These are phyloP conservation scores for Aurelia sp. DNA, from an alignment of 30 jellyfish, hydroid and myxozoan species.

Conservation along the genomic window DNA sequence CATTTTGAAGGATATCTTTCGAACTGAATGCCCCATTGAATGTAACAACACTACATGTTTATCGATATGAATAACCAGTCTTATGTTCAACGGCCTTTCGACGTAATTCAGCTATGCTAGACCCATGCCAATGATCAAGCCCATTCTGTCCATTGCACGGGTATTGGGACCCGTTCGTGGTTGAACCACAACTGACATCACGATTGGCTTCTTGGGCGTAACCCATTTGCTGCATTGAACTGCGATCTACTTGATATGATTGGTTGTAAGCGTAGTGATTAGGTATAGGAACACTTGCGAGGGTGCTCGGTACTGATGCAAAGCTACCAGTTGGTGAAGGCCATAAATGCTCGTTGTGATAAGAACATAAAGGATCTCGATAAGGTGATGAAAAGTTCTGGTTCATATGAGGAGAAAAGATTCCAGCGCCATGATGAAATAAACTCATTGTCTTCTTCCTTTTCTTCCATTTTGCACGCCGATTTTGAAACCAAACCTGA, in stretches of 20 bases:
- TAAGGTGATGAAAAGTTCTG: slow-evolving; percentile 78
- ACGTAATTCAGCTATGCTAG: slow-evolving; percentile 86
- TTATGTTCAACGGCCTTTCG: slow-evolving; percentile 91
- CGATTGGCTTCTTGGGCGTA: slow-evolving; percentile 76
- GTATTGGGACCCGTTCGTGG: slow-evolving; percentile 67
- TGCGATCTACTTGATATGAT: slow-evolving; percentile 80
- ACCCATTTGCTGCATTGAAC: slow-evolving; percentile 66
- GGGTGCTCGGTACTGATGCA: slow-evolving; percentile 57
- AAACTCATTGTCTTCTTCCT: slow-evolving; percentile 96
- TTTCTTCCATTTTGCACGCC: slow-evolving; percentile 99
- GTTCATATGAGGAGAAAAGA: slow-evolving; percentile 91
- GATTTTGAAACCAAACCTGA: slow-evolving; percentile 99
- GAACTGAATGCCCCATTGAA: too few relatives aligned
- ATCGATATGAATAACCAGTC: slow-evolving; percentile 76
- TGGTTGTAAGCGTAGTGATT: slow-evolving; percentile 80
- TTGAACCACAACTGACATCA: slow-evolving; percentile 69
- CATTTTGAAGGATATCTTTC: too few relatives aligned
- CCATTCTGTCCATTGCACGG: slow-evolving; percentile 85
- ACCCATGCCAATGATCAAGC: slow-evolving; percentile 89
- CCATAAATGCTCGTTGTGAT: slow-evolving; percentile 94
- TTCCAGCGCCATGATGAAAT: slow-evolving; percentile 90
- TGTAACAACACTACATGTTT: not conserved
- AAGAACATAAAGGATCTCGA: slow-evolving; percentile 87
- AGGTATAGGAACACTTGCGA: slow-evolving; percentile 64
- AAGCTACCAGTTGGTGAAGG: slow-evolving; percentile 79